A percentile compares a stretch with the other conserved stretches of the same genome.
These are phyloP conservation scores for Drosophila kuntzei DNA, from an alignment of 2,888 invertebrate species.

Conservation along the genomic window DNA sequence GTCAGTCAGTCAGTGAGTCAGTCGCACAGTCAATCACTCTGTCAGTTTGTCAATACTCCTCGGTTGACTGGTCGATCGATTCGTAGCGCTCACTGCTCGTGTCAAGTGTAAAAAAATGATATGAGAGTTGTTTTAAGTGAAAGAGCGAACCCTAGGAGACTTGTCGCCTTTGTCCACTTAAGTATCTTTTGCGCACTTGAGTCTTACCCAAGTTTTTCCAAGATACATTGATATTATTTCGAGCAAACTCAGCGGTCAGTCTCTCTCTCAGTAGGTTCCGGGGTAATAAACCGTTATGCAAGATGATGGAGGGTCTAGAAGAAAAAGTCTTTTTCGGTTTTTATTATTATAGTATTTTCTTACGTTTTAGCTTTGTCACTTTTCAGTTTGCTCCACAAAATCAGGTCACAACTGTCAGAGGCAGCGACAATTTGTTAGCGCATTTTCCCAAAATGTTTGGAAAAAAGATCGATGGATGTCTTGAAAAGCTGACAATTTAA, in stretches of 20 bases:
- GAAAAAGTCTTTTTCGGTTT: conserved; percentile 14
- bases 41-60: conserved; percentile 44
- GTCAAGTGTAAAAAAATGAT: conserved; percentile 56
- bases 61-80: conserved; percentile 28
- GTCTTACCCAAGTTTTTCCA: conserved; percentile 46
- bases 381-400: conserved; percentile 29
- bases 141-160: conserved; percentile 21
- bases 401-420: conserved; percentile 51
- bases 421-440: conserved; percentile 63
- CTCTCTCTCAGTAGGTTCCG: conserved; percentile 12
- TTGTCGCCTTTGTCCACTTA: conserved; percentile 34
- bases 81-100: conserved; percentile 54
- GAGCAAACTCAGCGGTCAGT: conserved; percentile 53
- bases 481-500: conserved; percentile 70
- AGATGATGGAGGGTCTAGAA: conserved; percentile 48
- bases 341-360: conserved; percentile 3
- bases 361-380: conserved; percentile 46
- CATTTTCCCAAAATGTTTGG: conserved; percentile 32
- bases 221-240: conserved; percentile 27
- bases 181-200: conserved; percentile 56
- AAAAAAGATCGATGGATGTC: conserved; percentile 60
- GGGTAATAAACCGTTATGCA: conserved; percentile 59
- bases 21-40: conserved; percentile 23
- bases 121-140: conserved; percentile 21
- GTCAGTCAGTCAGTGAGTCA: conserved; percentile 33